These are phyloP conservation scores for Hoplostethus atlanticus DNA, from an alignment of 2,797 vertebrate genomes.

Conservation along the genomic window DNA sequence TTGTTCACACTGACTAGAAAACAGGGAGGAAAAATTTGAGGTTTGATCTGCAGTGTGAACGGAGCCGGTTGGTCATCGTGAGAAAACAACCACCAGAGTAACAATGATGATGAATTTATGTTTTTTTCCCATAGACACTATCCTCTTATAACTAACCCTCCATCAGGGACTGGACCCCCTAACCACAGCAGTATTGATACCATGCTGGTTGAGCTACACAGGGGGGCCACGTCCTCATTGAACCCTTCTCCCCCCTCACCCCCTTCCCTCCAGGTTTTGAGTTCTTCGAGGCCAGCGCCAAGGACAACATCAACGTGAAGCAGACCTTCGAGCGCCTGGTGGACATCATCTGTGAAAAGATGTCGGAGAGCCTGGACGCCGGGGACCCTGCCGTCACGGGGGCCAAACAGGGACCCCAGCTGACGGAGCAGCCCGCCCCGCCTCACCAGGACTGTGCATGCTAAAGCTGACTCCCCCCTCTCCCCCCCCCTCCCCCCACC, in stretches of 20 bases:
- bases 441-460: conserved; percentile 97
- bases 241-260: neutral
- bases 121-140: no score
- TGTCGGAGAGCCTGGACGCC: conserved; percentile 95
- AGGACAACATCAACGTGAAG: conserved; percentile 99
- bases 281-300: conserved; percentile 96
- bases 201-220: no score
- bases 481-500: conserved; percentile 21
- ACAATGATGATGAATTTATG: no score
- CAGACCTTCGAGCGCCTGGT: conserved; percentile 98
- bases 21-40: no score
- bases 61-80: no score
- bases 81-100: no score
- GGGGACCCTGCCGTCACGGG: conserved; percentile 93
- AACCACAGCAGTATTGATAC: no score
- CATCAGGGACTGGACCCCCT: no score
- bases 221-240: neutral
- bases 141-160: no score
- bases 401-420: conserved; percentile 95
- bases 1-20: no score
- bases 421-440: conserved; percentile 93
- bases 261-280: conserved; percentile 87
- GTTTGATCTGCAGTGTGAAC: no score
- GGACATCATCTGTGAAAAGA: conserved; percentile 98
- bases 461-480: conserved; percentile 78